Evolutionary conservation across 2,113 vertebrate species (phyloP), one percentile per base, ranked within the genome.

Genomic region (Empidonax traillii): DNA sequence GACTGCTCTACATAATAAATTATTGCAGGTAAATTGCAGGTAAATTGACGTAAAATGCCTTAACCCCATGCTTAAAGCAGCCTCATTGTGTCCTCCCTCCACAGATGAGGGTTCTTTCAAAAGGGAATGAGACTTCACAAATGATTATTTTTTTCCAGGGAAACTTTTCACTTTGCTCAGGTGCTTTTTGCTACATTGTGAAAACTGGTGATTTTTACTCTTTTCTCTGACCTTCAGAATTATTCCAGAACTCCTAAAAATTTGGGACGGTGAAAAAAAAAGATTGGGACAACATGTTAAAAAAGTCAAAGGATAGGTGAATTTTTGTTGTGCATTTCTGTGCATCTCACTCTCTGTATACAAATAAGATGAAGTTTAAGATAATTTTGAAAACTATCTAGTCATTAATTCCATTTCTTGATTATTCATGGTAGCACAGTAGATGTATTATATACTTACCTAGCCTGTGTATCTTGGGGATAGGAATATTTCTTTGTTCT

Each of bases 101-200:
- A 47, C 33, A 78, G 18, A 39, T 44, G 5, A 80, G 3, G 17
- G 24, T 23, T 72, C 22, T 72, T 90, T 81, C 28, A 47, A 61
- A 44, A 78, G 4, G 14, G 25, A 39, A 78, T 17, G 8, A 3
- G 11, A 43, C 5, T 69, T 91, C 20, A 46, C 44, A 77, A 67
- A 22, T 66, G 30, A 39, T 33, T 47, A 15, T 9, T 51, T 69
- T 73, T 91, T 79, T 85, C 31, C 17, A 41, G 66, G 9, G 33
- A 80, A 82, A 62, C 35, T 19, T 24, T 72, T 69, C 8, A 30
- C 49, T 91, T 81, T 59, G 4, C 12, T 67, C 13, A 4, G 9
- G 52, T 84, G 41, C 1, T 49, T 69, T 55, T 35, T 55, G 23
- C 3, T 75, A 10, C 0, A 0, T 23, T 56, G 8, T 71, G 53